phyloP scores from a whole-genome alignment of 2,113 vertebrate species.

The Polypterus senegalus region DNA sequence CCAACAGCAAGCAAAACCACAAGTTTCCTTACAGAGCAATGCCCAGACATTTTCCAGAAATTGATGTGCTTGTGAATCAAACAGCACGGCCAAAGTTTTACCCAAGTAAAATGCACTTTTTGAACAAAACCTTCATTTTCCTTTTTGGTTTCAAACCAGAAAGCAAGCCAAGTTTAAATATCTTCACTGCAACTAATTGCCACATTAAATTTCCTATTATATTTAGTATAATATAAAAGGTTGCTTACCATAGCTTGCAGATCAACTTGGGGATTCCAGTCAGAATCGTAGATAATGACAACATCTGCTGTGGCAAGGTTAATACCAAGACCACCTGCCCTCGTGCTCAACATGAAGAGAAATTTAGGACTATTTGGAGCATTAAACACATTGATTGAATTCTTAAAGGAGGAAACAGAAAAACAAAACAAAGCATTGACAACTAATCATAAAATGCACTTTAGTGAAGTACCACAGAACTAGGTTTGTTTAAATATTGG shows the following conservation, averaged over 20 bases:
- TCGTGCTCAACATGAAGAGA: slow-evolving; percentile 93
- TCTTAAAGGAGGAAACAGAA: slow-evolving; percentile 37
- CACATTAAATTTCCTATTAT: no score
- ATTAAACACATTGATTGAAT: slow-evolving; percentile 84
- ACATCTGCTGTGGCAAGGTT: slow-evolving; percentile 95
- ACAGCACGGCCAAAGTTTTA: no score
- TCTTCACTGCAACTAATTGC: no score
- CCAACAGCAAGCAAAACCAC: no score
- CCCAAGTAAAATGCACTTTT: no score
- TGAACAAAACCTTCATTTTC: neutral
- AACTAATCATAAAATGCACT: neutral
- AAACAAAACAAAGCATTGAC: slow-evolving; percentile 2
- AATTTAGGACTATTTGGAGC: slow-evolving; percentile 87
- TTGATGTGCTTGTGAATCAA: no score
- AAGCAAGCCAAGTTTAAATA: no score
- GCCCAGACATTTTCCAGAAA: no score
- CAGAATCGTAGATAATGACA: slow-evolving; percentile 94
- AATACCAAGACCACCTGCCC: slow-evolving; percentile 91
- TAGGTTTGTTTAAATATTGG: no score
- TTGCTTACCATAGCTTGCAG: slow-evolving; percentile 88
- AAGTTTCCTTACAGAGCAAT: no score
- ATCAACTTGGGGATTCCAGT: slow-evolving; percentile 98
- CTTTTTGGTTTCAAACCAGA: no score
- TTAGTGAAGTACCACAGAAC: neutral
- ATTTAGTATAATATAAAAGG: neutral